Evolutionary conservation across 2,113 vertebrate genomes (phyloP), one percentile per base, ranked within the genome.

Genomic region (Physeter macrocephalus): DNA sequence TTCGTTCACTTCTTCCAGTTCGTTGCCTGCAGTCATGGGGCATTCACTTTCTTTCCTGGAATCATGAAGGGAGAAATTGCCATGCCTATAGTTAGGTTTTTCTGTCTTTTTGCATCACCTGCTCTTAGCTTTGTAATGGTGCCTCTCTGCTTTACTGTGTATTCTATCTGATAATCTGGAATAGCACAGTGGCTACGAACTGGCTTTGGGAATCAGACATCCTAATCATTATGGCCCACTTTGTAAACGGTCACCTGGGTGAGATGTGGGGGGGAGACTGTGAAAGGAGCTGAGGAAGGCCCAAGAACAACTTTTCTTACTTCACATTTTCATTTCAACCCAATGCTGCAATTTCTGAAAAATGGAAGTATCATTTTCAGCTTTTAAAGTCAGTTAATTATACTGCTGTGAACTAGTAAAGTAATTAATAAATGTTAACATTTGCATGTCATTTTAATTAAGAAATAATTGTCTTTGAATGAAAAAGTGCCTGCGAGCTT

Each of bases 401-500:
- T 54, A 89, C 67, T 86, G 93, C 95, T 49, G 12, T 90, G 91
- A 94, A 62, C 41, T 46, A 86, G 66, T 21, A 72, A 93, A 71
- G 91, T 94, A 95, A 90, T 97, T 97, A 85, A 97, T 94, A 90
- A 86, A 64, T 87, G 89, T 93, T 97, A 95, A 93, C 89, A 94
- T 94, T 97, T 95, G 64, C 67, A 20, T 71, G 88, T 62, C 18
- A 0, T 83, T 94, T 95, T 96, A 96, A 96, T 96, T 96, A 97
- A 97, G 95, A 97, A 97, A 95, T 95, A 96, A 97, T 93, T 75
- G 89, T 82, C 71, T 93, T 64, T 69, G 74, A 91, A 66, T 94
- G 59, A 94, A 81, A 95, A 97, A 91, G 67, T 57, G 89, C 77
- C 85, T 91, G 86, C 57, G 15, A 84, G 36, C 62, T 89, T 78